Percentiles rank a stretch among this genome's conserved stretches.
Evolutionary conservation across 2,888 invertebrate genomes (phyloP).

Genomic region (Acleris holmiana): DNA sequence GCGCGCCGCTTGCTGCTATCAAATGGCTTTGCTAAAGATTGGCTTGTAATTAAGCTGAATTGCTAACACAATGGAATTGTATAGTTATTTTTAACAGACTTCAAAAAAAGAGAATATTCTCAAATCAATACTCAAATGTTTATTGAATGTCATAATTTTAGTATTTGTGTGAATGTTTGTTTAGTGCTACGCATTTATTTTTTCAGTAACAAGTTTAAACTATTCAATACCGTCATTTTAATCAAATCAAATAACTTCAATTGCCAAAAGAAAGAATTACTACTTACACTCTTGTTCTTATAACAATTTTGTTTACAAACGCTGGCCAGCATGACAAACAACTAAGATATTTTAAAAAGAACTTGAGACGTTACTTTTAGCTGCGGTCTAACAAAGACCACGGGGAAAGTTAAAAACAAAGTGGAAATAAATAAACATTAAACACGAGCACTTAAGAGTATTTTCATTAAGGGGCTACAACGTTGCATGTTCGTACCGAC

Average conservation of each 20-base stretch:
- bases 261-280: no score
- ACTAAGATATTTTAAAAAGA: conserved; percentile 3
- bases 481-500: conserved; percentile 75
- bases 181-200: no score
- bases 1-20: not conserved
- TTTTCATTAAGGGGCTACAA: conserved; percentile 78
- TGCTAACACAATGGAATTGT: no score
- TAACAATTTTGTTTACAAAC: not conserved
- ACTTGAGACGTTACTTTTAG: conserved; percentile 30
- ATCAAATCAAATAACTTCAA: no score
- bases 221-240: not conserved
- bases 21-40: conserved; percentile 1
- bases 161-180: no score
- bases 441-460: conserved; percentile 75
- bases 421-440: conserved; percentile 78
- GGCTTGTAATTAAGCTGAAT: not conserved
- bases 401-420: conserved; percentile 59
- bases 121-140: no score
- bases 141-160: no score
- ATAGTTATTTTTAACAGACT: no score
- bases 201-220: no score
- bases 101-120: no score
- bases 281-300: no score
- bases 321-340: not conserved
- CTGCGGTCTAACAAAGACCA: conserved; percentile 23